Percentiles rank a stretch among this genome's conserved stretches.
Evolutionary conservation across 1,140 invertebrate species (phyloP).

Genomic region (Eurosta solidaginis): DNA sequence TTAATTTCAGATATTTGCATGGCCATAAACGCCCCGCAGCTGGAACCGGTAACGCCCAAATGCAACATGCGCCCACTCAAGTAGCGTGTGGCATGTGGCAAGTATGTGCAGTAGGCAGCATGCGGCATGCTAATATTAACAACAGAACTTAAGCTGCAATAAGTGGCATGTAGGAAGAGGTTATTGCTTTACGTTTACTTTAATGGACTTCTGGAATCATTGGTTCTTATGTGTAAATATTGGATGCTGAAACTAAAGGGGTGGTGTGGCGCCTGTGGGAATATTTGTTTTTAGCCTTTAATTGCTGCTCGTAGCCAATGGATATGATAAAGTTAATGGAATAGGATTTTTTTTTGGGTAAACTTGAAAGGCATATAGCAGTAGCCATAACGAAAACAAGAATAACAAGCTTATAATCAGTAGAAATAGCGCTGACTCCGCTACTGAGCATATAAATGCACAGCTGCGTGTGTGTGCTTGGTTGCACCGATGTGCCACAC

Average conservation of each 20-base stretch:
- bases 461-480: too few species aligned
- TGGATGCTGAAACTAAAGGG: background rate
- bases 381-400: background rate
- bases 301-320: background rate
- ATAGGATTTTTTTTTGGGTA: background rate
- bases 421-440: too few species aligned
- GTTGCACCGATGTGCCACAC: too few species aligned
- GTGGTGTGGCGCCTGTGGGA: background rate
- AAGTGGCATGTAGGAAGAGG: background rate
- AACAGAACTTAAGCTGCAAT: background rate
- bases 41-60: background rate
- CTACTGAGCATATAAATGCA: too few species aligned
- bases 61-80: background rate
- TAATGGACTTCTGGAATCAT: too few species aligned
- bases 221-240: too few species aligned
- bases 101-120: too few species aligned
- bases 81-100: background rate
- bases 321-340: background rate
- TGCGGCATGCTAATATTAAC: background rate
- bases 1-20: conserved; percentile 17
- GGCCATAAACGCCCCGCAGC: background rate
- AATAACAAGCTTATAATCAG: too few species aligned
- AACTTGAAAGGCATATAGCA: background rate
- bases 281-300: conserved; percentile 26
- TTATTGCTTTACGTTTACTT: too few species aligned